Conservation (phyloP, 37 sponge, comb jelly and placozoan genomes). For the Trichoplax adhaerens region DNA sequence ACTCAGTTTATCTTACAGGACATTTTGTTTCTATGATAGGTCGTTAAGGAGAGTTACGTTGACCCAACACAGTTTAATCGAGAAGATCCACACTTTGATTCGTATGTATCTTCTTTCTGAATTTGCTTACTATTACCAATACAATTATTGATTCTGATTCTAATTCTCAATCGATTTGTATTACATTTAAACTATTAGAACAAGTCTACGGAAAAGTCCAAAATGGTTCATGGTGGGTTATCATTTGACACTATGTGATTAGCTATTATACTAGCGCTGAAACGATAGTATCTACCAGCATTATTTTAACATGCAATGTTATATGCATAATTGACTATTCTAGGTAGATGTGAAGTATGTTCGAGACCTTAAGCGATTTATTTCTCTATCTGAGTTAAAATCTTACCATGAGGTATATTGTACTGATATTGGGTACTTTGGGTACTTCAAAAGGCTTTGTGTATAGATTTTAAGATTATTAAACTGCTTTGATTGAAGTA, state of each 20-base stretch:
- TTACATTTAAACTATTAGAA: neutral
- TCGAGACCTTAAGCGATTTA: constrained; percentile 15
- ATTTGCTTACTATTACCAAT: neutral
- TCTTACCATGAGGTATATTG: constrained; percentile 1
- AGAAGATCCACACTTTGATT: constrained; percentile 31
- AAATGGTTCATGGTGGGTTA: constrained; percentile 27
- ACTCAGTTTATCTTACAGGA: no score
- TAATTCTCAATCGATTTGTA: neutral
- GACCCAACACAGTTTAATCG: constrained; percentile 40
- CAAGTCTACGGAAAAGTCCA: constrained; percentile 23
- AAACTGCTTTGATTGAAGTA: neutral
- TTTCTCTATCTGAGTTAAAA: constrained; percentile 19
- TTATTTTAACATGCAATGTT: neutral
- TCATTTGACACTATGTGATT: no score
- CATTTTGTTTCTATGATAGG: neutral
- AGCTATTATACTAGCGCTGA: no score
- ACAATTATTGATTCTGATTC: no score
- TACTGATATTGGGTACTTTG: no score
- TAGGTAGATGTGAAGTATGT: constrained; percentile 38
- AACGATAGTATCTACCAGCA: no score
- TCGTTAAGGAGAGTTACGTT: constrained; percentile 14
- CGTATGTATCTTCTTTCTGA: neutral
- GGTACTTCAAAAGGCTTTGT: no score
- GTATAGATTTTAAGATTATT: neutral
- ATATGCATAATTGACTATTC: neutral